Conservation (phyloP, 1,140 invertebrate genomes). For the Ericerus pela region DNA sequence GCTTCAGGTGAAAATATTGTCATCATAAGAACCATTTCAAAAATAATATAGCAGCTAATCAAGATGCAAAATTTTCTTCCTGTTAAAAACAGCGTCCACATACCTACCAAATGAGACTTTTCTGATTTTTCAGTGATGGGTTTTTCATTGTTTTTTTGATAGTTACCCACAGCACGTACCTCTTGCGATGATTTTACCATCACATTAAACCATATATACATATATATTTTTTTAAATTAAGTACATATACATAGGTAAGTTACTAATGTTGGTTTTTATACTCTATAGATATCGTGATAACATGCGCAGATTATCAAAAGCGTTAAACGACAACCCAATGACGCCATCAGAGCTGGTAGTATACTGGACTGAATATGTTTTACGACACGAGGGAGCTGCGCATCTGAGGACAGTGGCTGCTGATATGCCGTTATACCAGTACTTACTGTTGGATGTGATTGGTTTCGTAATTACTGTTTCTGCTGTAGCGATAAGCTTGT, state of each 20-base stretch:
- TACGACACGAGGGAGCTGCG: conserved; percentile 25
- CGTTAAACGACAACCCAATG: conserved; percentile 24
- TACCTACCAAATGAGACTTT: too few relatives aligned
- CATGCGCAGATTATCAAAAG: conserved; percentile 18
- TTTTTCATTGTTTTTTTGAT: not conserved
- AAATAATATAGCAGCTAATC: too few relatives aligned
- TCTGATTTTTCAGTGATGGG: too few relatives aligned
- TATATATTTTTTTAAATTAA: too few relatives aligned
- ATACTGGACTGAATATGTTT: conserved; percentile 30
- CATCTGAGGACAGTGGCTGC: conserved; percentile 21
- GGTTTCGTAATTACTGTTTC: too few relatives aligned
- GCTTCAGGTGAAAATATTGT: too few relatives aligned
- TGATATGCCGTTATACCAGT: conserved; percentile 23
- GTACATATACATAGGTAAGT: not conserved
- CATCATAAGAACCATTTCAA: too few relatives aligned
- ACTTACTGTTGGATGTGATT: conserved; percentile 24
- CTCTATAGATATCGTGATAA: conserved; percentile 19
- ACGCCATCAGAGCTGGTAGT: conserved; percentile 25
- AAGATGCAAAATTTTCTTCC: too few relatives aligned
- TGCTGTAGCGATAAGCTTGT: too few relatives aligned
- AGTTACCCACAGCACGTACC: not conserved
- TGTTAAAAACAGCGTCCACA: too few relatives aligned
- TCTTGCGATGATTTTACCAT: not conserved
- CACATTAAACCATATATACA: too few relatives aligned
- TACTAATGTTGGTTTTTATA: not conserved